Percentiles rank a stretch among this genome's conserved stretches.
These are phyloP conservation scores for Coendou prehensilis DNA, from an alignment of 2,797 vertebrate species.

Conservation along the genomic window DNA sequence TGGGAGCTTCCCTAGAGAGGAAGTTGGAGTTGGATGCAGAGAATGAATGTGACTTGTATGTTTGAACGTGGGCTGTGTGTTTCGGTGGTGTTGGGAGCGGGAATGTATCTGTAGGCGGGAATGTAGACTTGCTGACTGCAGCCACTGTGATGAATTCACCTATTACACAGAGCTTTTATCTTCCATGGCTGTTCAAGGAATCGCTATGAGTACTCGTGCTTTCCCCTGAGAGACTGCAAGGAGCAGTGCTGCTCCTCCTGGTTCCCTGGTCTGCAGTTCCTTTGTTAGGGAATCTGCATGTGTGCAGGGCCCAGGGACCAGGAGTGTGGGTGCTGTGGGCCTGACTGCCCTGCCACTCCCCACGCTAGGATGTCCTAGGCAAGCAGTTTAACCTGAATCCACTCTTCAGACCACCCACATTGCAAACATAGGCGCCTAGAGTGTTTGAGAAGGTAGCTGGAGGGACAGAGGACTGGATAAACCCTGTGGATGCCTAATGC, in stretches of 20 bases:
- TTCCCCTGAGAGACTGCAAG: constrained; percentile 30
- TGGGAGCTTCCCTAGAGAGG: constrained; percentile 30
- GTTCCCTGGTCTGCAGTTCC: neutral
- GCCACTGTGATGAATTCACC: constrained; percentile 29
- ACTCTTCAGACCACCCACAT: constrained; percentile 45
- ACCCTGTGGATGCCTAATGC: constrained; percentile 53
- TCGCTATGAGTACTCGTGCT: constrained; percentile 13
- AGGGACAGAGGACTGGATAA: constrained; percentile 62
- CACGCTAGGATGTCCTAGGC: constrained; percentile 22
- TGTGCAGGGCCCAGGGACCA: neutral
- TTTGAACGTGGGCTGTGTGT: constrained; percentile 37
- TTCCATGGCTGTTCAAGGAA: constrained; percentile 19
- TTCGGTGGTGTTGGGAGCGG: constrained; percentile 25
- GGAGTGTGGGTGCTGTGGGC: neutral
- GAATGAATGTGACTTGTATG: constrained; percentile 12
- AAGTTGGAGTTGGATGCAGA: constrained; percentile 21
- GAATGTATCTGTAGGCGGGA: constrained; percentile 3
- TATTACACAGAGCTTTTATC: constrained; percentile 40
- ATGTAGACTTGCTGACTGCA: neutral
- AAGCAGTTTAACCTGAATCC: constrained; percentile 19
- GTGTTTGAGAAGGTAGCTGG: constrained; percentile 53
- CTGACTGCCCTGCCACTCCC: neutral
- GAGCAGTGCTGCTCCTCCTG: constrained; percentile 1
- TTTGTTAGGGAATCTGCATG: constrained; percentile 25
- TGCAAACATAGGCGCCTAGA: constrained; percentile 57